Percentiles rank a stretch among this genome's conserved stretches.
Evolutionary conservation across 2,888 invertebrate genomes (phyloP).

Genomic region (Mylabris sibirica): DNA sequence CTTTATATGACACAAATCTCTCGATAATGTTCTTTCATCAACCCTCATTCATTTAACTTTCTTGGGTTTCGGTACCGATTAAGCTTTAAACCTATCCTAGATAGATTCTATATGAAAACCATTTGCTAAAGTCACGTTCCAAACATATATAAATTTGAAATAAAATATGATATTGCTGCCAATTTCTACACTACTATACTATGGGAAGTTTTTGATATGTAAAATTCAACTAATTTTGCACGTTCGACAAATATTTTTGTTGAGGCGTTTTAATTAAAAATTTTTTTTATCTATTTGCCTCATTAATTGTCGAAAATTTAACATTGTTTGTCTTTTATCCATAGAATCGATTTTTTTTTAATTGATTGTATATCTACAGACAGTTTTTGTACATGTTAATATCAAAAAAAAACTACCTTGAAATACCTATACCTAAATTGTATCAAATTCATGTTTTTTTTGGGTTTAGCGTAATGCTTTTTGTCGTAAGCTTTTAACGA

Average conservation of each 20-base stretch:
- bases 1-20: conserved; percentile 4
- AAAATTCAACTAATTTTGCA: background rate
- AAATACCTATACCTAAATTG: no score
- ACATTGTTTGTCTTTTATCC: background rate
- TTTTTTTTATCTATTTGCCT: background rate
- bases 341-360: background rate
- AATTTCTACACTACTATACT: background rate
- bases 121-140: background rate
- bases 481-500: no score
- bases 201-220: background rate
- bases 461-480: no score
- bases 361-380: no score
- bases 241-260: background rate
- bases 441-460: no score
- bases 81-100: conserved; percentile 2
- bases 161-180: background rate
- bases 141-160: background rate
- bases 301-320: no score
- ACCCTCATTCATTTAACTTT: background rate
- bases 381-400: no score
- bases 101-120: background rate
- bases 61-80: background rate
- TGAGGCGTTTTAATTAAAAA: background rate
- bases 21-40: background rate
- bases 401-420: no score